Conservation (phyloP, 2,888 invertebrate species). For the Rhingia rostrata region DNA sequence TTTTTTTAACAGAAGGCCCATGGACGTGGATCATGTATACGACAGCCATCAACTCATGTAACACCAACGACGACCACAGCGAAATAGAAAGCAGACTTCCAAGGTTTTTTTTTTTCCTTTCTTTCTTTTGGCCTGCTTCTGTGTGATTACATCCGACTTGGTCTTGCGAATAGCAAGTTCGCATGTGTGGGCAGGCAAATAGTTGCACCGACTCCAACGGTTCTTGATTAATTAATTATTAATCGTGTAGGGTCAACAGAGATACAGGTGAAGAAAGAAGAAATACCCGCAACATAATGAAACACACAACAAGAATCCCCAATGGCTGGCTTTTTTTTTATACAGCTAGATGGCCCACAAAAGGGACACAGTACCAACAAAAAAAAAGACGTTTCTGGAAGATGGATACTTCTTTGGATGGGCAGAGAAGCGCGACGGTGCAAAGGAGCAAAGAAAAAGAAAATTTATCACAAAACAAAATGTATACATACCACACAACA, state of each 20-base stretch:
- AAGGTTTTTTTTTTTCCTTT: slow-evolving; percentile 42
- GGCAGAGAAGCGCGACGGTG: slow-evolving; percentile 6
- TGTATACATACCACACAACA: slow-evolving; percentile 57
- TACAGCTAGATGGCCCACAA: slow-evolving; percentile 20
- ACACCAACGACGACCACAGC: slow-evolving; percentile 7
- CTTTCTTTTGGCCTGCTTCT: slow-evolving; percentile 1
- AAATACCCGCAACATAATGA: neutral
- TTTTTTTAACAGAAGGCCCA: neutral
- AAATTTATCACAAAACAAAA: slow-evolving; percentile 67
- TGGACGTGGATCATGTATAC: slow-evolving; percentile 26
- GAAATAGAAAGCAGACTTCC: slow-evolving; percentile 57
- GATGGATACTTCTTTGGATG: slow-evolving; percentile 12
- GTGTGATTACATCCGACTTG: neutral
- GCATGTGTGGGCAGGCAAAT: too few relatives aligned
- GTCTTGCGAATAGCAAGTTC: too few relatives aligned
- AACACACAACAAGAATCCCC: neutral
- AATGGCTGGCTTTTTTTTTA: neutral
- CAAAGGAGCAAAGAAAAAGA: slow-evolving; percentile 37
- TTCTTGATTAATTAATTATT: slow-evolving; percentile 18
- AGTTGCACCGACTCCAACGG: slow-evolving; percentile 1
- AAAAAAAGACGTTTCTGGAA: slow-evolving; percentile 1
- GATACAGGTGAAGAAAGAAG: slow-evolving; percentile 14
- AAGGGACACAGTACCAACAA: slow-evolving; percentile 11
- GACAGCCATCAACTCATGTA: slow-evolving; percentile 40
- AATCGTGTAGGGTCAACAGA: neutral